These are phyloP conservation scores for Melopsittacus undulatus DNA, from an alignment of 2,797 vertebrate species.

Conservation along the genomic window DNA sequence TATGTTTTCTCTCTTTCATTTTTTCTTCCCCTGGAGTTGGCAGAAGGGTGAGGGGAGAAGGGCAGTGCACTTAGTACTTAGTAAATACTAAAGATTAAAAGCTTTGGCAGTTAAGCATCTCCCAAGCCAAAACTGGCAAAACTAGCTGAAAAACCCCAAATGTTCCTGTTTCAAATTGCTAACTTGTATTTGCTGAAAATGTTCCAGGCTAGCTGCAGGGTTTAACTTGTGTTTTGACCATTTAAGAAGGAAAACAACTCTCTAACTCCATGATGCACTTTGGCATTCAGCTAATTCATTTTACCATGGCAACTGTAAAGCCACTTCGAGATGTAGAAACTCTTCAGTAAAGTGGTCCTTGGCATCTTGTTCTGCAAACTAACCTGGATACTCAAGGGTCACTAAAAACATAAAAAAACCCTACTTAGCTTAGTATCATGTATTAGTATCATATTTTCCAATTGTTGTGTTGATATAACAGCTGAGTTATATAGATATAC, in stretches of 20 bases:
- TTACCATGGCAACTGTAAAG: neutral
- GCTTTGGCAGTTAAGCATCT: neutral
- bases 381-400: neutral
- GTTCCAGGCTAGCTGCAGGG: neutral
- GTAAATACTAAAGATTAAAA: neutral
- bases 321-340: neutral
- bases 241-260: neutral
- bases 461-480: neutral
- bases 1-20: neutral
- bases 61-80: neutral
- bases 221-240: neutral
- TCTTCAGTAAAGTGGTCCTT: neutral
- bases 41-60: neutral
- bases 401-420: neutral
- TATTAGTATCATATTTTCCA: neutral
- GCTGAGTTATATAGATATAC: neutral
- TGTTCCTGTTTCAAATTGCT: neutral
- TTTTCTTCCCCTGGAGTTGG: fast-evolving
- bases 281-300: neutral
- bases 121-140: neutral
- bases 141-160: neutral
- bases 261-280: neutral
- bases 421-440: neutral
- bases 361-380: neutral
- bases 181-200: neutral